Percentiles rank a stretch among this genome's conserved stretches.
These are phyloP conservation scores for Centropyge bicolor DNA, from an alignment of 2,797 vertebrate species.

Conservation along the genomic window DNA sequence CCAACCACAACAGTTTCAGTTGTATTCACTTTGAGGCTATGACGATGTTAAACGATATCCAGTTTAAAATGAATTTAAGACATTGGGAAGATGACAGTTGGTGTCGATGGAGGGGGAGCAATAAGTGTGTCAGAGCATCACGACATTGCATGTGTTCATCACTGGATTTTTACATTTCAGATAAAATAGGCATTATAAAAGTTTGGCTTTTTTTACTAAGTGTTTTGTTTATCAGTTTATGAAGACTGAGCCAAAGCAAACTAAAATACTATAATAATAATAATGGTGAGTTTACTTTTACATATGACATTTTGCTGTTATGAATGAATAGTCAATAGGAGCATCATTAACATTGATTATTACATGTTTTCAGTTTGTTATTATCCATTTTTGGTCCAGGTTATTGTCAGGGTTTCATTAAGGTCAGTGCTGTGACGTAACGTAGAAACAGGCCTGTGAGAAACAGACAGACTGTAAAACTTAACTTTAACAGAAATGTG, in stretches of 20 bases:
- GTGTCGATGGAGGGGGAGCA: too few species aligned
- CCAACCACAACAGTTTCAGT: too few species aligned
- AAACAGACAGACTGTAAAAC: neutral
- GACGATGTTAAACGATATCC: too few species aligned
- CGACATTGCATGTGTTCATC: too few species aligned
- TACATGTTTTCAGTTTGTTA: neutral
- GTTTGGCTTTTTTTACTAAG: neutral
- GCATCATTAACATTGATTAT: neutral
- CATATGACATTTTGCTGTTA: neutral
- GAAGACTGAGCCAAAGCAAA: neutral
- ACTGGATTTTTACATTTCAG: too few species aligned
- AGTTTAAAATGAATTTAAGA: too few species aligned
- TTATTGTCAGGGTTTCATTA: conserved; percentile 26
- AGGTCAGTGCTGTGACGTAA: conserved; percentile 34
- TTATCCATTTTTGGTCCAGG: neutral
- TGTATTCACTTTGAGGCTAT: too few species aligned
- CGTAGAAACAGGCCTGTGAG: neutral
- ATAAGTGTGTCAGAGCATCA: too few species aligned
- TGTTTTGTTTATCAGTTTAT: neutral
- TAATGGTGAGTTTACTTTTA: neutral
- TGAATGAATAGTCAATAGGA: neutral
- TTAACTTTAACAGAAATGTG: neutral
- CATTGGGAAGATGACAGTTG: too few species aligned
- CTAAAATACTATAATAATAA: neutral
- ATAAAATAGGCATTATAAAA: too few species aligned